phyloP scores from a whole-genome alignment of 2,797 vertebrate species.

The Yasuhikotakia modesta region DNA sequence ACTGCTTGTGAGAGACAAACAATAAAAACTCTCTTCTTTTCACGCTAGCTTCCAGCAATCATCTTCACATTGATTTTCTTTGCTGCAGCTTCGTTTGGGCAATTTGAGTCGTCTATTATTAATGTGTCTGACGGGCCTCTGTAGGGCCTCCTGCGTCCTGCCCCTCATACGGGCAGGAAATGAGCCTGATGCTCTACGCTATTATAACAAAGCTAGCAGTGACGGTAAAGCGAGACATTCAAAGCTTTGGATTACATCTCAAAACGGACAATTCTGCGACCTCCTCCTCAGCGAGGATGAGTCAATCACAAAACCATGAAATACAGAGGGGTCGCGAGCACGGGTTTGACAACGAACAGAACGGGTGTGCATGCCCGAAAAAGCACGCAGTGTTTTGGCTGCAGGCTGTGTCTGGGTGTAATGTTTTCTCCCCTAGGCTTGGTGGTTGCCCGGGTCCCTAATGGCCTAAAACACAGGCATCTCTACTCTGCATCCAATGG shows the following conservation, averaged over 20 bases:
- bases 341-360: conserved; percentile 34
- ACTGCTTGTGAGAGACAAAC: conserved; percentile 40
- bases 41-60: conserved; percentile 52
- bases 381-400: conserved; percentile 57
- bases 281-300: conserved; percentile 39
- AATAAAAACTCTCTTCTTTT: conserved; percentile 42
- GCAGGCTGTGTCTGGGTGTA: conserved; percentile 58
- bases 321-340: conserved; percentile 52
- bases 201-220: conserved; percentile 46
- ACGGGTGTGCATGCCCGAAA: not conserved
- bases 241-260: conserved; percentile 58
- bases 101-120: conserved; percentile 56
- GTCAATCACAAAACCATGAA: conserved; percentile 57
- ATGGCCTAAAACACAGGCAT: conserved; percentile 55
- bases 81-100: conserved; percentile 53
- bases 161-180: conserved; percentile 53
- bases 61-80: conserved; percentile 59
- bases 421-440: conserved; percentile 59
- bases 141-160: conserved; percentile 40
- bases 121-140: conserved; percentile 53
- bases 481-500: conserved; percentile 68
- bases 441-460: conserved; percentile 60
- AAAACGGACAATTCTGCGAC: conserved; percentile 42
- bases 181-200: conserved; percentile 52
- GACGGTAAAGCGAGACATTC: conserved; percentile 44